A percentile compares a stretch with the other conserved stretches of the same genome.
phyloP scores from a whole-genome alignment of 2,113 vertebrate species.

The Nothocercus julius region DNA sequence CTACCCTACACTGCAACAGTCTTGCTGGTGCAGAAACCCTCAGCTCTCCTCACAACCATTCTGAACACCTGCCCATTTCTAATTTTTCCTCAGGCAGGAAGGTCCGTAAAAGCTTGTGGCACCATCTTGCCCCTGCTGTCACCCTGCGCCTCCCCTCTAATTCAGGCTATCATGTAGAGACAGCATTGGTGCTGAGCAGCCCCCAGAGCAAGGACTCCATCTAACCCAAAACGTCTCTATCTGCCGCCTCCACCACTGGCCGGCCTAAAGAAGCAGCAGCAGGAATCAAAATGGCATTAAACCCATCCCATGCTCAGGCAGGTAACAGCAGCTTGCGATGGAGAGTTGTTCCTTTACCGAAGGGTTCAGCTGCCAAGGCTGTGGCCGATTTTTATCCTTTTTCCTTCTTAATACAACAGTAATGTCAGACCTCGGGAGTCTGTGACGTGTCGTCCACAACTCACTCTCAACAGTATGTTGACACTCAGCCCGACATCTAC shows the following conservation, averaged over 20 bases:
- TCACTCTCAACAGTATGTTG: background rate
- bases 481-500: background rate
- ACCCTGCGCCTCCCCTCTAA: background rate
- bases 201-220: background rate
- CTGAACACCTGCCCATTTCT: background rate
- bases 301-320: background rate
- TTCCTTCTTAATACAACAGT: background rate
- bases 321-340: accelerated
- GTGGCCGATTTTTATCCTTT: background rate
- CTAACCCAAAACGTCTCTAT: background rate
- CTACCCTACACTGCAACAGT: background rate
- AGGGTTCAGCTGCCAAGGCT: background rate
- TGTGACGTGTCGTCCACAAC: background rate
- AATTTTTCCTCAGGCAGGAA: background rate
- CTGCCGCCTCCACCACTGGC: background rate
- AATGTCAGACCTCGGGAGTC: background rate
- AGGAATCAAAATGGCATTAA: background rate
- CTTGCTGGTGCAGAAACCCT: background rate
- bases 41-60: background rate
- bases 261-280: background rate
- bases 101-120: background rate
- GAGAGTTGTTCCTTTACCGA: background rate
- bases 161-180: background rate
- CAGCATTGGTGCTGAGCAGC: accelerated
- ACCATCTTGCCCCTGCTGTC: background rate